Evolutionary conservation across 2,113 vertebrate species (phyloP).

Genomic region (Ptyas mucosa): DNA sequence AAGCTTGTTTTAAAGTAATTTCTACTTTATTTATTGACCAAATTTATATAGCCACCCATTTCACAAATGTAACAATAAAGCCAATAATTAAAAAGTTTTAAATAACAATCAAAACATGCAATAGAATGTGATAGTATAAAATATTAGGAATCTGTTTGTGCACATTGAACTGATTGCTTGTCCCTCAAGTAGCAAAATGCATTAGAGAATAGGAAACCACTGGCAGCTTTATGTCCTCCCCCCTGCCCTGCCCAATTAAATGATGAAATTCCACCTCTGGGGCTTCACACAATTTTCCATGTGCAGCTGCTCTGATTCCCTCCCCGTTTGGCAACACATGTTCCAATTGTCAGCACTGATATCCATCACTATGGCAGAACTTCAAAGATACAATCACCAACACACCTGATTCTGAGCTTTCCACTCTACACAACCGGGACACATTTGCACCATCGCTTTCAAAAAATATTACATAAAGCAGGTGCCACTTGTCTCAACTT

Average conservation of each 20-base stretch:
- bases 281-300: background rate
- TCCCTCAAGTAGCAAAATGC: background rate
- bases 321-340: background rate
- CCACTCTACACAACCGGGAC: background rate
- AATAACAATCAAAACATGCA: background rate
- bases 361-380: background rate
- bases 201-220: background rate
- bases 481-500: background rate
- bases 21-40: background rate
- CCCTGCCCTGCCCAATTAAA: background rate
- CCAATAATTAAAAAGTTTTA: background rate
- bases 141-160: background rate
- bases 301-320: background rate
- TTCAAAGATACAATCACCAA: background rate
- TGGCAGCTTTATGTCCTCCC: background rate
- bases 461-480: background rate
- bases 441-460: background rate
- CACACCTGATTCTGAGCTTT: background rate
- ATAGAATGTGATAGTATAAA: background rate
- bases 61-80: background rate
- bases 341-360: background rate
- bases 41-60: background rate
- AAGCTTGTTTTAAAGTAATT: background rate
- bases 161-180: rapidly evolving
- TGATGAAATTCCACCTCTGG: background rate